phyloP scores from a whole-genome alignment of 2,888 invertebrate genomes.

The Andrena chrysosceles region DNA sequence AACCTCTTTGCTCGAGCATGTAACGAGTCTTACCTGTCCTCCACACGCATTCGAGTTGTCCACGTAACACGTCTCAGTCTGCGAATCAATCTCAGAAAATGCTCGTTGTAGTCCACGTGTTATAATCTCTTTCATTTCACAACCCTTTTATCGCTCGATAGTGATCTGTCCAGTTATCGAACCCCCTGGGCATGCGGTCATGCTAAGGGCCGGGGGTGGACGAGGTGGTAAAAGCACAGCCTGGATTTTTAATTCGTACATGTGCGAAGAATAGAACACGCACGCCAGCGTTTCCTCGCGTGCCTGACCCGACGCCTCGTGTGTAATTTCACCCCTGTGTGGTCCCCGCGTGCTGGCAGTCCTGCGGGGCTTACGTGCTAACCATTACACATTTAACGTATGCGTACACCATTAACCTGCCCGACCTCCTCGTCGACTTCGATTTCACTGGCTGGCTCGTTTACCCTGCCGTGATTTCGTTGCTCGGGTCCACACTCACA shows the following conservation, averaged over 20 bases:
- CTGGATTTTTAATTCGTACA: constrained; percentile 52
- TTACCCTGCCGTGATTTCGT: constrained; percentile 40
- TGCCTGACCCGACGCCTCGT: constrained; percentile 66
- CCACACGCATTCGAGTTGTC: constrained; percentile 51
- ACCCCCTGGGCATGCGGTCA: neutral
- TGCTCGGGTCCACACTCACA: constrained; percentile 14
- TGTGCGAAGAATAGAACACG: constrained; percentile 39
- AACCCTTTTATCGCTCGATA: constrained; percentile 16
- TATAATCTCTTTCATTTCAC: constrained; percentile 25
- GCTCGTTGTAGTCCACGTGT: constrained; percentile 26
- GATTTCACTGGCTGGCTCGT: constrained; percentile 63
- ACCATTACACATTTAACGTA: constrained; percentile 77
- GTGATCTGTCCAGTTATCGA: constrained; percentile 46
- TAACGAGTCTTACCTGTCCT: constrained; percentile 63
- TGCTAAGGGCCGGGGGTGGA: neutral
- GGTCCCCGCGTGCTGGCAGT: constrained; percentile 52
- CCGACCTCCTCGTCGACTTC: constrained; percentile 65
- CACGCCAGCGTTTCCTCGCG: constrained; percentile 65
- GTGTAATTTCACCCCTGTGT: constrained; percentile 73
- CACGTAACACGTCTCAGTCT: constrained; percentile 50
- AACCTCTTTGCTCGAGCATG: constrained; percentile 44
- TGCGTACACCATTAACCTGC: constrained; percentile 75
- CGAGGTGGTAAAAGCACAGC: constrained; percentile 31
- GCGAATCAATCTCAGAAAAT: constrained; percentile 44
- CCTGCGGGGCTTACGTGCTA: constrained; percentile 55